Evolutionary conservation across 1,140 invertebrate genomes (phyloP), one percentile per base, ranked within the genome.

Genomic region (Cephus cinctus): DNA sequence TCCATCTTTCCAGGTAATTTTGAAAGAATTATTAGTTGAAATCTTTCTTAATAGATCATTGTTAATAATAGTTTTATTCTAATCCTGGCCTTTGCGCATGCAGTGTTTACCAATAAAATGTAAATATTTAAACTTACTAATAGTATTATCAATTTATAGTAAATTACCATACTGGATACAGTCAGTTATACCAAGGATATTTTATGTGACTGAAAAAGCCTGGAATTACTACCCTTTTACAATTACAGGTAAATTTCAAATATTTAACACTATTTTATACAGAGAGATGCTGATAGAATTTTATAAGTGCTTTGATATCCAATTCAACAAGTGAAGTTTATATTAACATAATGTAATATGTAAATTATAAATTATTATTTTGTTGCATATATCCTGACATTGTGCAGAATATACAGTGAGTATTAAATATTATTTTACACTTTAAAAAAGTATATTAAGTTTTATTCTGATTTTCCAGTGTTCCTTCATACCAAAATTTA

Each of bases 191-290:
- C 93, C 93, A 48, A 86, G 86, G 73, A 86, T 96, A 71, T 96
- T 96, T 77, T 96, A 95, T 73, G 82, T 96, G 1, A 94, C 88
- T 51, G 93, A 96, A 75, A 95, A 94, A 67, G 90, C 92, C 11
- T 96, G 92, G 92, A 96, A 96, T 74, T 95, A 91, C 77, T 96
- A 94, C 78, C 93, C 93, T 34, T 94, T 85, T 67, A 96, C 93
- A 22, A 86, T 91, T 34, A 94, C 92, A 81, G 89, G 88, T 88
- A 78, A 61, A 49, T 22, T 54, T 32, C 34, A 1, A 14, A 69
- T 71, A 56, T 38, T 30, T 22, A 25, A 38, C 45, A 35, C 15
- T 39, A 5, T 12, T 27, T 16, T 43, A n/a, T 5, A 2, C 30
- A 19, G 27, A 12, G 27, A 9, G 9, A 12, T 30, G 1, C 1